Base-by-base conservation (phyloP, 2,113 vertebrate genomes). In the Microcebus lehilahytsara region DNA sequence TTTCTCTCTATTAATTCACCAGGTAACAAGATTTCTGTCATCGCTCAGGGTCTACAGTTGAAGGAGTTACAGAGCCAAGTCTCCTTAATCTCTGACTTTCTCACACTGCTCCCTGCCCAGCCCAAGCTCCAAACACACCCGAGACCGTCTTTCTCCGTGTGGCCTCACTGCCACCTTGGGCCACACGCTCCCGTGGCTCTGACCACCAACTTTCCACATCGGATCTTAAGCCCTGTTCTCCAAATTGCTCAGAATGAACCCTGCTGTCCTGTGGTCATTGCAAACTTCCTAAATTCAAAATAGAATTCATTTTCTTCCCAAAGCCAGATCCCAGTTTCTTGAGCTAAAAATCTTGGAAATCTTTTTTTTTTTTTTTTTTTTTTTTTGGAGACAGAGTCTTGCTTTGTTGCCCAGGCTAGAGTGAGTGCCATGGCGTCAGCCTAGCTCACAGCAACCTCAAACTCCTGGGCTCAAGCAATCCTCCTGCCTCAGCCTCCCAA, bases 131-230 rank as follows among this genome's bases (percentile, higher is more conserved):
- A 69, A 20, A 64, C 27, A 64, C 27, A 12, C 20, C 27, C 2
- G 32, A 75, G 66, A 37, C 20, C 1, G 1, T 30, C 34, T 62
- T 67, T 17, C 72, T 79, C 49, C 19, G 2, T 20, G 32, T 7
- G 30, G 16, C 9, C 51, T 67, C 62, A 3, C 32, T 0, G 0
- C 64, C 51, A 12, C 34, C 9, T 1, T 3, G 1, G n/a, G 22
- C 62, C 49, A 74, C 11, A 51, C 20, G 17, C 9, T 37, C 56
- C n/a, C 30, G 11, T 2, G 22, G 30, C 13, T 34, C n/a, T 37
- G 34, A 13, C 37, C 32, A 46, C 37, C 10, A 11, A 30, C 84
- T 13, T 56, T 46, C 60, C 72, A 69, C 16, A 14, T 34, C 62
- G 9, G 23, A 37, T 17, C 23, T 8, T 3, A 53, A 66, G 71